Conservation (phyloP, 2,797 vertebrate species). For the Acrossocheilus fasciatus region DNA sequence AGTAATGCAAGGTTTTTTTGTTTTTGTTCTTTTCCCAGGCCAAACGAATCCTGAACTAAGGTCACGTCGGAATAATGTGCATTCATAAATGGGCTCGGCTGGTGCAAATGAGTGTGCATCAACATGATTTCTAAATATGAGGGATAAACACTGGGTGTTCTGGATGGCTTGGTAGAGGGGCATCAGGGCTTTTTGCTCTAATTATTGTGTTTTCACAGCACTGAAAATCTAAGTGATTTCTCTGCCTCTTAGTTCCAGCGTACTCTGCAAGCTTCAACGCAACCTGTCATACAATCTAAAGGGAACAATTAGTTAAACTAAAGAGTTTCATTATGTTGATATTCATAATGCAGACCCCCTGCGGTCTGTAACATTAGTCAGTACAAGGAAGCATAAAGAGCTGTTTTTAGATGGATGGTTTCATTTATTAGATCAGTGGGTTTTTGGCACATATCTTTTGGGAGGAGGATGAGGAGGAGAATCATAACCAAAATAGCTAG, state of each 20-base stretch:
- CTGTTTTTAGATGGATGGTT: not conserved
- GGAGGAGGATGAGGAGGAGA: not conserved
- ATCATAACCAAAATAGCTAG: not conserved
- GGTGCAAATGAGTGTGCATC: not conserved
- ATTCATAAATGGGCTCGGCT: not conserved
- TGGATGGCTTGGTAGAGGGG: not conserved
- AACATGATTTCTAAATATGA: not conserved
- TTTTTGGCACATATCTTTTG: not conserved
- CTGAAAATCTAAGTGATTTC: not conserved
- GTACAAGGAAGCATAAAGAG: slow-evolving; percentile 18
- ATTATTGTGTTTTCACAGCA: slow-evolving; percentile 41
- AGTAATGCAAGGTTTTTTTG: not conserved
- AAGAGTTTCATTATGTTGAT: not conserved
- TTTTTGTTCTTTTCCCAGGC: not conserved
- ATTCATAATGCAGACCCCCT: not conserved
- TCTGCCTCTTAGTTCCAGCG: not conserved
- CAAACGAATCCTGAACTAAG: not conserved
- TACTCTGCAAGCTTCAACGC: not conserved
- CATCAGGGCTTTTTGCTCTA: slow-evolving; percentile 19
- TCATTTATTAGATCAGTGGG: slow-evolving; percentile 19
- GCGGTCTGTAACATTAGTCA: not conserved
- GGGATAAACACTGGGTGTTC: not conserved
- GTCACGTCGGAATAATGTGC: not conserved
- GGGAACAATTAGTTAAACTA: slow-evolving; percentile 36
- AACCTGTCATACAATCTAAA: slow-evolving; percentile 2